phyloP scores from a whole-genome alignment of 2,113 vertebrate genomes.

The Procavia capensis region DNA sequence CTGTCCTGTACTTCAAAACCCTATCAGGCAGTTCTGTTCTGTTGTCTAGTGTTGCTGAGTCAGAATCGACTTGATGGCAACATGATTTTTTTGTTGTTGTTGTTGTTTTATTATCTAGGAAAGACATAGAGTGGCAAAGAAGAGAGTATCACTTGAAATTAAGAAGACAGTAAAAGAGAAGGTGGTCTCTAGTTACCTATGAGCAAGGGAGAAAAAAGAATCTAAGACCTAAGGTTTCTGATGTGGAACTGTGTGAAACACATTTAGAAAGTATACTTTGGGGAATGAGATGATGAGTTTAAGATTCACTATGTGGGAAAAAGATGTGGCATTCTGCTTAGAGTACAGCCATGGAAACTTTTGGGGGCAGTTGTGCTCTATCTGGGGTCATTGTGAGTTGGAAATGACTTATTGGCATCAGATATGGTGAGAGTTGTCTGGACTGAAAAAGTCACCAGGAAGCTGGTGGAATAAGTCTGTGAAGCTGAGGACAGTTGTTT shows the following conservation, averaged over 20 bases:
- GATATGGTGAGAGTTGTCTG: too few species aligned
- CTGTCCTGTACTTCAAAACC: too few species aligned
- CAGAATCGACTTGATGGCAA: too few species aligned
- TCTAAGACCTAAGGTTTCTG: background rate
- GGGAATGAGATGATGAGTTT: background rate
- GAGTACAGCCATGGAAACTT: too few species aligned
- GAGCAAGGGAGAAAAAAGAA: background rate
- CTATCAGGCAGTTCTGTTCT: too few species aligned
- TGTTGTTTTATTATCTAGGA: background rate
- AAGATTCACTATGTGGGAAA: background rate
- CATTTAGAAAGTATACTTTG: background rate
- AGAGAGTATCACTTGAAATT: background rate
- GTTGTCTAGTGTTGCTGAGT: too few species aligned
- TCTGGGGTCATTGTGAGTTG: too few species aligned
- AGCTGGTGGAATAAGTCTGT: background rate
- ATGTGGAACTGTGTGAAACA: background rate
- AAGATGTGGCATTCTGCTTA: too few species aligned
- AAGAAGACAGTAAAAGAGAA: background rate
- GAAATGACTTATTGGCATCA: too few species aligned
- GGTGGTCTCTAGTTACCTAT: background rate
- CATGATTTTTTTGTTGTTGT: background rate
- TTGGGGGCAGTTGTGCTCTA: too few species aligned
- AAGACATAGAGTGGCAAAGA: background rate
- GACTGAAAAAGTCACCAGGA: background rate
- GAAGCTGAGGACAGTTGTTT: background rate